Conservation (phyloP, 2,113 vertebrate species). For the Xiphorhynchus elegans region DNA sequence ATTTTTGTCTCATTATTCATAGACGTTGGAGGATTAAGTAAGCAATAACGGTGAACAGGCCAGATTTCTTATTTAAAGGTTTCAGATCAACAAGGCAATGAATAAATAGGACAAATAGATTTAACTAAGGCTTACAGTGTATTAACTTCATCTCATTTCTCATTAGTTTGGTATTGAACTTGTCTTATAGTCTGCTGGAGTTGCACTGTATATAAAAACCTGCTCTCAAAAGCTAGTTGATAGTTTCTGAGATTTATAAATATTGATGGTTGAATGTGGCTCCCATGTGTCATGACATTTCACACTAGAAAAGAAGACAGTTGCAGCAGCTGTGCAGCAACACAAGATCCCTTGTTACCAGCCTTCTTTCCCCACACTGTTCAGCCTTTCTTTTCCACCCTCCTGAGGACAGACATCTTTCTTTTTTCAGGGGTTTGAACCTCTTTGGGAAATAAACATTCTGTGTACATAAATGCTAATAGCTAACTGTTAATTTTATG, state of each 20-base stretch:
- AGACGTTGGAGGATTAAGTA: constrained; percentile 31
- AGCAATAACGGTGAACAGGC: constrained; percentile 1
- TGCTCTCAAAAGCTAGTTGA: not conserved
- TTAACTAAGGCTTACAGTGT: constrained; percentile 20
- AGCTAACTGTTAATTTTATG: not conserved
- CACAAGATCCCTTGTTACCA: not conserved
- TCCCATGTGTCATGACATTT: not conserved
- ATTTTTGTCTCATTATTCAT: constrained; percentile 5
- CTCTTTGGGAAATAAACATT: not conserved
- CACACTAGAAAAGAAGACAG: not conserved
- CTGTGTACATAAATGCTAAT: not conserved
- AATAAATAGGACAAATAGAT: constrained; percentile 24
- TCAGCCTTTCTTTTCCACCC: not conserved
- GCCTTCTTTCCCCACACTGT: not conserved
- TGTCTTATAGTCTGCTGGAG: constrained; percentile 12
- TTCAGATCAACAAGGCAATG: constrained; percentile 24
- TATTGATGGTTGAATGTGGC: not conserved
- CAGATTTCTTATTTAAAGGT: constrained; percentile 19
- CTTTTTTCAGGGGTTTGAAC: not conserved
- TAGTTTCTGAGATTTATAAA: constrained; percentile 13
- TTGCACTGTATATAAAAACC: not conserved
- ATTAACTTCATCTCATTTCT: constrained; percentile 45
- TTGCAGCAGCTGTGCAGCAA: not conserved
- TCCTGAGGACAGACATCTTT: not conserved
- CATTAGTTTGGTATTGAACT: not conserved